A percentile compares a stretch with the other conserved stretches of the same genome.
Conservation (phyloP, 2,797 vertebrate genomes). For the Liparis tanakae region DNA sequence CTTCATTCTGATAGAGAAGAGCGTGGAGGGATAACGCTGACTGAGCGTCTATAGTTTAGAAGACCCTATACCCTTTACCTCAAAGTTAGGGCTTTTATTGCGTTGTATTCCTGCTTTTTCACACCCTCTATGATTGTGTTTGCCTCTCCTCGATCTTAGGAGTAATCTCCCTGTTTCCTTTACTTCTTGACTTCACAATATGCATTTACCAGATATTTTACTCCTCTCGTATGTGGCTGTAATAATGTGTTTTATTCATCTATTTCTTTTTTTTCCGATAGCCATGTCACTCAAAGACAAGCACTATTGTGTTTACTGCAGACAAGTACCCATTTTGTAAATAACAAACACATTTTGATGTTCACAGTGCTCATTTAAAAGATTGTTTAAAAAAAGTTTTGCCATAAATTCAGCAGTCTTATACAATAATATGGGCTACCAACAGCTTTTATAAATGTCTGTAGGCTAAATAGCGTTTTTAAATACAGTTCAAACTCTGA, state of each 20-base stretch:
- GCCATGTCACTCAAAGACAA: slow-evolving; percentile 34
- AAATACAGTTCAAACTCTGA: slow-evolving; percentile 16
- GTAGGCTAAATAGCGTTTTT: slow-evolving; percentile 15
- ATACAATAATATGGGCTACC: background rate
- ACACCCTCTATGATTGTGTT: slow-evolving; percentile 32
- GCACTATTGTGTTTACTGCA: slow-evolving; percentile 19
- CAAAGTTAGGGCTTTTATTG: slow-evolving; percentile 28
- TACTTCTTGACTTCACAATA: slow-evolving; percentile 41
- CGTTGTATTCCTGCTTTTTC: slow-evolving; percentile 24
- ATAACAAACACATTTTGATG: slow-evolving; percentile 34
- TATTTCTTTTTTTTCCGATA: slow-evolving; percentile 19
- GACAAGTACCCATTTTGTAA: slow-evolving; percentile 33
- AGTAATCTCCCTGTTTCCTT: slow-evolving; percentile 24
- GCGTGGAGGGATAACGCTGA: slow-evolving; percentile 25
- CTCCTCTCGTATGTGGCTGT: slow-evolving; percentile 31
- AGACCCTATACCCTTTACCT: slow-evolving; percentile 28
- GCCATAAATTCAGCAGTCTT: background rate
- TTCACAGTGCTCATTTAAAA: slow-evolving; percentile 14
- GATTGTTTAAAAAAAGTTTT: slow-evolving; percentile 9
- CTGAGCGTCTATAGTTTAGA: slow-evolving; percentile 12
- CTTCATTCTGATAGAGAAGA: slow-evolving; percentile 33
- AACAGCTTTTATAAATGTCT: slow-evolving; percentile 21
- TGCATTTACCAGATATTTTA: slow-evolving; percentile 34
- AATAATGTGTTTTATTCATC: slow-evolving; percentile 38
- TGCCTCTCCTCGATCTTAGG: slow-evolving; percentile 26